Percentiles rank a stretch among this genome's conserved stretches.
Conservation (phyloP, 2,113 vertebrate species). For the Catagonus wagneri region DNA sequence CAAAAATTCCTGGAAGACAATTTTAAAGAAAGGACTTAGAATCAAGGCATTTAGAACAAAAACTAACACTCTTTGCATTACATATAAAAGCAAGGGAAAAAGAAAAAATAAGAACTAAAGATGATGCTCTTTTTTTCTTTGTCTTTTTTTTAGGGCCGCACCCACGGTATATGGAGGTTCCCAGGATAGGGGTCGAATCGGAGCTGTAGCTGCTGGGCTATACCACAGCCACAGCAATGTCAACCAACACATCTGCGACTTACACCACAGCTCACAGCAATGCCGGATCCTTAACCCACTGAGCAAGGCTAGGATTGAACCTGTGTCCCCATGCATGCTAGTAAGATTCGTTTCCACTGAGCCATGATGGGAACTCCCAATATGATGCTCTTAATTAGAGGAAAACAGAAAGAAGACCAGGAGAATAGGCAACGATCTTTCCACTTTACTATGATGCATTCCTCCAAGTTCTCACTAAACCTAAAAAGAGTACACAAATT, state of each 20-base stretch:
- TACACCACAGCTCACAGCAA: no score
- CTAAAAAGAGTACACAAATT: slow-evolving; percentile 31
- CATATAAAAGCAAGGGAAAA: not conserved
- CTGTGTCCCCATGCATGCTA: no score
- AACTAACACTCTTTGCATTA: not conserved
- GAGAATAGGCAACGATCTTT: not conserved
- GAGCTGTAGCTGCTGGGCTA: no score
- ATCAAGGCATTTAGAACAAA: slow-evolving; percentile 9
- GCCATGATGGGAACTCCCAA: not conserved
- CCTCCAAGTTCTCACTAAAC: slow-evolving; percentile 12
- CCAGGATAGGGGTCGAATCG: no score
- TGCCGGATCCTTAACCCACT: no score
- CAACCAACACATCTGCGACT: no score
- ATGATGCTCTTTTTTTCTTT: not conserved
- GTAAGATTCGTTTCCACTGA: no score
- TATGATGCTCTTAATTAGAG: not conserved
- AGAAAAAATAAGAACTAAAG: slow-evolving; percentile 22
- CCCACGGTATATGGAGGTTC: no score
- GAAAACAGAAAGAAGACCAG: slow-evolving; percentile 12
- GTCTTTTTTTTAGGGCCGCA: no score
- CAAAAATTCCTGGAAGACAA: slow-evolving; percentile 11
- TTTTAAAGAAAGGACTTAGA: slow-evolving; percentile 30
- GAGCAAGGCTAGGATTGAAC: no score
- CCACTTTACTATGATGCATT: not conserved
- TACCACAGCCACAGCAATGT: no score